Evolutionary conservation across 2,888 invertebrate species (phyloP).

Genomic region (Melanostoma scalare): DNA sequence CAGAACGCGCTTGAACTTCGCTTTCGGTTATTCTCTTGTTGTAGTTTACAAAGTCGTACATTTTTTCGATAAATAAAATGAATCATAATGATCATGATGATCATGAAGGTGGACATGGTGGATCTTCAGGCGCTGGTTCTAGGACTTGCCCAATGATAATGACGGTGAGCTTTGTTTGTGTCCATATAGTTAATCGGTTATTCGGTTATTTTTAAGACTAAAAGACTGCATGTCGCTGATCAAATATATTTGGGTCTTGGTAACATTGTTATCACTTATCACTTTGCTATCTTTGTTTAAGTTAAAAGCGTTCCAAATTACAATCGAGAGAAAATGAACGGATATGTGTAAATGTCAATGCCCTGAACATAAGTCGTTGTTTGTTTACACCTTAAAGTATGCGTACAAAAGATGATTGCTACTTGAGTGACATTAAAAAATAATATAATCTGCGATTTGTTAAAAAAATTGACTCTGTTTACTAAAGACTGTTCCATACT

Average conservation of each 20-base stretch:
- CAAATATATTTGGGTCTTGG: conserved; percentile 1
- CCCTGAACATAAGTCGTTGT: no score
- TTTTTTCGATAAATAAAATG: background rate
- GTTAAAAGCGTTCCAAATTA: no score
- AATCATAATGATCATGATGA: conserved; percentile 46
- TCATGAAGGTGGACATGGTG: conserved; percentile 73
- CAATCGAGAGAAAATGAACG: no score
- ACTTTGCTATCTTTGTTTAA: conserved; percentile 1
- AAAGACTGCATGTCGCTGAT: background rate
- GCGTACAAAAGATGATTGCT: no score
- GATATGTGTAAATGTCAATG: no score
- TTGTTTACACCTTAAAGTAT: no score
- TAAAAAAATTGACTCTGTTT: no score
- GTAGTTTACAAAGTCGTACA: background rate
- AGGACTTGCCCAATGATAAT: conserved; percentile 80
- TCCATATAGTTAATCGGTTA: conserved; percentile 11
- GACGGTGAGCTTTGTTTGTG: conserved; percentile 77
- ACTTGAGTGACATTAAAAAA: no score
- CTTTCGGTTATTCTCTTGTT: background rate
- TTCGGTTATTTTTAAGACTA: background rate
- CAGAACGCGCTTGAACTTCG: background rate
- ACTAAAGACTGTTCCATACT: no score
- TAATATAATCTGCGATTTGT: no score
- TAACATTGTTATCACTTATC: conserved; percentile 2
- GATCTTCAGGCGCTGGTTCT: conserved; percentile 41